Percentiles rank a stretch among this genome's conserved stretches.
These are phyloP conservation scores for Lasioglossum calceatum DNA, from an alignment of 2,888 invertebrate species.

Conservation along the genomic window DNA sequence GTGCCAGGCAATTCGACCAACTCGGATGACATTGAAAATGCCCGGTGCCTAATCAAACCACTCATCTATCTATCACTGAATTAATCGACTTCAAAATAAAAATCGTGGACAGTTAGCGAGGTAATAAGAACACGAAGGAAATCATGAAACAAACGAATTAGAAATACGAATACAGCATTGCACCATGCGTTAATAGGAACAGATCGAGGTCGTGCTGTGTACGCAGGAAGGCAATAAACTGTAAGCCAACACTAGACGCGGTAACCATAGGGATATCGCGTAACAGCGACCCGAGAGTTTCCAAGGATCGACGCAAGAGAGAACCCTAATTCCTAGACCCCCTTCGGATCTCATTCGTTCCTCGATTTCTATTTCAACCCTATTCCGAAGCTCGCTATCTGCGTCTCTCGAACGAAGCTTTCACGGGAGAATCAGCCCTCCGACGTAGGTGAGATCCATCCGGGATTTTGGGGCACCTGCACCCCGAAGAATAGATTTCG, in stretches of 20 bases:
- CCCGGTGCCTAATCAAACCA: neutral
- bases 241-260: neutral
- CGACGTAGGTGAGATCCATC: constrained; percentile 38
- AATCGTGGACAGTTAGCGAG: neutral
- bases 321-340: constrained; percentile 11
- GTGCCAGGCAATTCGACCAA: constrained; percentile 6
- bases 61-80: neutral
- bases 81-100: neutral
- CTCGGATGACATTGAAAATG: neutral
- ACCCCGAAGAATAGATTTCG: constrained; percentile 48
- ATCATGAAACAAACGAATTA: neutral
- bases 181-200: no score
- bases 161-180: neutral
- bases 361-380: constrained; percentile 45
- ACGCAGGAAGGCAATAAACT: neutral
- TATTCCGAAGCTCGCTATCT: constrained; percentile 9
- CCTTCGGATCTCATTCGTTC: constrained; percentile 5
- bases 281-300: neutral
- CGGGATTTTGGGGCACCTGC: constrained; percentile 47
- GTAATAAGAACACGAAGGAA: neutral
- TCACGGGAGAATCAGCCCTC: constrained; percentile 24
- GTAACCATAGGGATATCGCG: neutral
- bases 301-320: neutral
- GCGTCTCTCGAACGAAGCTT: neutral
- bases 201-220: neutral